Evolutionary conservation across 2,113 vertebrate species (phyloP), one percentile per base, ranked within the genome.

Genomic region (Notothenia rossii): DNA sequence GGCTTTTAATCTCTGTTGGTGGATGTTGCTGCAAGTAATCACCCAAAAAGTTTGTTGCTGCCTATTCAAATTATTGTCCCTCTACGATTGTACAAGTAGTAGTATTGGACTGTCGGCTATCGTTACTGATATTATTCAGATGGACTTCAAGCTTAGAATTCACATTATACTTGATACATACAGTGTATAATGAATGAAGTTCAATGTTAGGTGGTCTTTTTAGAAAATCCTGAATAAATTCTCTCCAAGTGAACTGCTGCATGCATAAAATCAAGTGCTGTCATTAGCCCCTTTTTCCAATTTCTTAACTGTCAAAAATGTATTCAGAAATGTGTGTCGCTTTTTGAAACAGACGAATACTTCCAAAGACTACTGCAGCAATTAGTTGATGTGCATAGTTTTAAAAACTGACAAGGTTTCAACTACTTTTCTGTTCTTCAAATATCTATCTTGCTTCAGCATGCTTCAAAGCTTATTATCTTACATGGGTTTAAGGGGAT

Each of bases 21-120:
- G 51, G 64, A 72, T 77, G 72, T 71, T 60, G 10, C 51, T 53
- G 56, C 45, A 75, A 80, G 45, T 66, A 61, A 40, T 66, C 17
- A 8, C 9, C 45, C 71, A 60, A 64, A 46, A 12, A 60, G 51
- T 4, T 8, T 69, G 40, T 63, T 48, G 15, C n/a, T n/a, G 33
- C 33, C 20, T 7, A 12, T 68, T 29, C 45, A 8, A 20, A n/a
- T 56, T 6, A 14, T 33, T 56, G 40, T 36, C 13, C n/a, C 55
- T 36, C 29, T 36, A 5, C 60, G 45, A 62, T 49, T 14, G 17
- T 5, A 33, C 11, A 66, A 51, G 49, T 18, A 48, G 10, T 10
- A 4, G 11, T 22, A 13, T 49, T 40, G 67, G 45, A 45, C 54
- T 48, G 51, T 50, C 22, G 20, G 50, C 69, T 8, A n/a, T 14